Conservation (phyloP, 2,113 vertebrate species). For the Lanius collurio region DNA sequence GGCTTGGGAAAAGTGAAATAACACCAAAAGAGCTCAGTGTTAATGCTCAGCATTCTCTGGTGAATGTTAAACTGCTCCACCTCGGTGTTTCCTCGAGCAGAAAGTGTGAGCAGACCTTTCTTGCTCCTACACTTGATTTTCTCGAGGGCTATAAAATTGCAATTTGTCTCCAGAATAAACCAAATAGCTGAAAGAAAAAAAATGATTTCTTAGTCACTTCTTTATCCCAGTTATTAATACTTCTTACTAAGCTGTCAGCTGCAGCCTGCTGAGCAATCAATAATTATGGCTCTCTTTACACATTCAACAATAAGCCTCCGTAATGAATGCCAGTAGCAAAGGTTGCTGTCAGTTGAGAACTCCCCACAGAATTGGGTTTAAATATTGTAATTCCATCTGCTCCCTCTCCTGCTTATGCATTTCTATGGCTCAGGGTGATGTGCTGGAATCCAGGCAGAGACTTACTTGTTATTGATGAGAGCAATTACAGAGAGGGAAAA, state of each 20-base stretch:
- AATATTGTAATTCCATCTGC: constrained; percentile 20
- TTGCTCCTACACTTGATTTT: not conserved
- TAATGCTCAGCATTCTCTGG: not conserved
- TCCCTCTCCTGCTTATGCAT: not conserved
- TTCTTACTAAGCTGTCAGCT: constrained; percentile 11
- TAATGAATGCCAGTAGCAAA: constrained; percentile 14
- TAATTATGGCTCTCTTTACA: not conserved
- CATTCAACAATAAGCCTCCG: not conserved
- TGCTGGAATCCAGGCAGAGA: not conserved
- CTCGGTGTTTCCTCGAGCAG: not conserved
- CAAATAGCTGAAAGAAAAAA: not conserved
- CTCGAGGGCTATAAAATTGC: not conserved
- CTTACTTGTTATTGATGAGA: not conserved
- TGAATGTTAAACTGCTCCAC: not conserved
- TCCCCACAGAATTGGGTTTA: not conserved
- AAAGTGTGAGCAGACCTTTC: not conserved
- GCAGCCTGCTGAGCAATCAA: constrained; percentile 27
- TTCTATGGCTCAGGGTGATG: not conserved
- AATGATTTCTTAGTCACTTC: not conserved
- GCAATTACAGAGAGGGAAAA: not conserved
- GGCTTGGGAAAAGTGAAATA: not conserved
- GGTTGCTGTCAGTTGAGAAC: not conserved
- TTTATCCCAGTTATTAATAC: not conserved
- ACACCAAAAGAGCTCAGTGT: not conserved
- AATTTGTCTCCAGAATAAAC: constrained; percentile 3